phyloP scores from a whole-genome alignment of 1,140 invertebrate genomes.

The Solenopsis fugax region DNA sequence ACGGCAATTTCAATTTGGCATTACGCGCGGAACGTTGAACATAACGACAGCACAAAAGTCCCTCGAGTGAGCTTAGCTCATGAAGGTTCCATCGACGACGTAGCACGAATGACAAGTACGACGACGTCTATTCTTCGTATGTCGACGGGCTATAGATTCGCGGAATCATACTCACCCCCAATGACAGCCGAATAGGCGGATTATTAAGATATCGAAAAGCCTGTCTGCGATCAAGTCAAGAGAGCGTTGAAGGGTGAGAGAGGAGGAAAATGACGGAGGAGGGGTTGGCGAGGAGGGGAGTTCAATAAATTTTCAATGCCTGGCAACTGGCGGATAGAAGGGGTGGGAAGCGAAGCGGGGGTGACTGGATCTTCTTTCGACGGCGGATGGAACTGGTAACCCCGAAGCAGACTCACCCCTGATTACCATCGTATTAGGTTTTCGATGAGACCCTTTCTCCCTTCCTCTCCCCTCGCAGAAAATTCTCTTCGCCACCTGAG shows the following conservation, averaged over 20 bases:
- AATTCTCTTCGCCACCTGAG: constrained; percentile 53
- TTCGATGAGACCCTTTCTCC: constrained; percentile 74
- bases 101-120: constrained; percentile 53
- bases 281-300: background rate
- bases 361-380: constrained; percentile 46
- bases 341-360: background rate
- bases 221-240: constrained; percentile 54
- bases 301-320: constrained; percentile 80
- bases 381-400: constrained; percentile 67
- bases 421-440: constrained; percentile 82
- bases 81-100: constrained; percentile 53
- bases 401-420: constrained; percentile 62
- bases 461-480: constrained; percentile 28
- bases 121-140: constrained; percentile 58
- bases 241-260: constrained; percentile 25
- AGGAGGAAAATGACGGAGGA: background rate
- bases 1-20: constrained; percentile 32
- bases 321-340: constrained; percentile 51
- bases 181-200: constrained; percentile 61
- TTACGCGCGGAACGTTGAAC: constrained; percentile 41
- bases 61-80: constrained; percentile 49
- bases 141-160: constrained; percentile 54
- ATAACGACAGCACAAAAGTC: constrained; percentile 56
- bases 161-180: constrained; percentile 49
- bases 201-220: constrained; percentile 72